A percentile compares a stretch with the other conserved stretches of the same genome.
phyloP scores from a whole-genome alignment of 2,888 invertebrate genomes.

The Metopia argyrocephala region DNA sequence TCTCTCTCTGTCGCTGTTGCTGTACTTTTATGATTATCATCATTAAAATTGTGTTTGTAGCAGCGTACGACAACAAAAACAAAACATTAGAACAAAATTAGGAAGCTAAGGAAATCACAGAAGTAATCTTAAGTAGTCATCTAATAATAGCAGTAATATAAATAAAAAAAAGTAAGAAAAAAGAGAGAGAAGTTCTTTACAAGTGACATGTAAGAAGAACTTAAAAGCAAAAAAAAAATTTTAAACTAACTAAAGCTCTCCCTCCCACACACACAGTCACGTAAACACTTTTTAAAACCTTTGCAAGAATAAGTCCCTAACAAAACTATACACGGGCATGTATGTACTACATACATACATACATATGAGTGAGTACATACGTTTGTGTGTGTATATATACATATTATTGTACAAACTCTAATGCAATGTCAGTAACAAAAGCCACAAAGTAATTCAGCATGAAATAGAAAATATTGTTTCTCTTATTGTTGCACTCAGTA shows the following conservation, averaged over 20 bases:
- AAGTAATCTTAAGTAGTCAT: constrained; percentile 53
- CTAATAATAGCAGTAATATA: constrained; percentile 39
- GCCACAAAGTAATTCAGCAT: constrained; percentile 75
- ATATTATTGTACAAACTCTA: constrained; percentile 67
- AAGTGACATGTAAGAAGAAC: constrained; percentile 57
- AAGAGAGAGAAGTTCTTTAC: constrained; percentile 54
- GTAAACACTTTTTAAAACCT: no score
- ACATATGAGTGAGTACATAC: background rate
- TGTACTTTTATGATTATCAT: background rate
- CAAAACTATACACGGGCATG: background rate
- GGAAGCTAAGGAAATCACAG: constrained; percentile 39
- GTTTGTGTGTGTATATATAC: constrained; percentile 56
- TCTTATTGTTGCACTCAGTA: constrained; percentile 24
- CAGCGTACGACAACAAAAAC: constrained; percentile 9
- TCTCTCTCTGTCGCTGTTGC: background rate
- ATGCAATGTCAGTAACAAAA: constrained; percentile 55
- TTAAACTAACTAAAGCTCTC: constrained; percentile 40
- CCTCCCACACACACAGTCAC: constrained; percentile 1
- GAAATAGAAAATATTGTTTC: constrained; percentile 72
- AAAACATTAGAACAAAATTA: background rate
- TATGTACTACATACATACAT: background rate
- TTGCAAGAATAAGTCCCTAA: background rate
- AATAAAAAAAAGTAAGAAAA: constrained; percentile 14
- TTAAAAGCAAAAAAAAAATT: constrained; percentile 41
- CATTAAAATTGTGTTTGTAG: background rate